Conservation (phyloP, 2,113 vertebrate species). For the Dendropsophus ebraccatus region DNA sequence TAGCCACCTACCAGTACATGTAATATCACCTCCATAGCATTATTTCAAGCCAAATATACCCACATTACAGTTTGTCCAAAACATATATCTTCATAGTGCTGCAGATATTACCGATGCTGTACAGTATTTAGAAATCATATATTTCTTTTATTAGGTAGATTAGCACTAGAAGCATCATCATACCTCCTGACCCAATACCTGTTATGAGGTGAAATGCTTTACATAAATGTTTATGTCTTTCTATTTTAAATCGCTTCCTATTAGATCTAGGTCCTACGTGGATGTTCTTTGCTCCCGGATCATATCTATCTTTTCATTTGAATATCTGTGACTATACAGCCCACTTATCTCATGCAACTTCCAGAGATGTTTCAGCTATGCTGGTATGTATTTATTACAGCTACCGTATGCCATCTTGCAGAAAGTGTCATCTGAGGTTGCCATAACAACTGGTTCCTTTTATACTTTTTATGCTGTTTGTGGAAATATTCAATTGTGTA, state of each 20-base stretch:
- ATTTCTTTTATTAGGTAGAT: too few relatives aligned
- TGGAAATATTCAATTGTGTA: slow-evolving; percentile 56
- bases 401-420: slow-evolving; percentile 56
- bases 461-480: slow-evolving; percentile 21
- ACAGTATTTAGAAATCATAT: too few relatives aligned
- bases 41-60: too few relatives aligned
- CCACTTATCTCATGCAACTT: slow-evolving; percentile 22
- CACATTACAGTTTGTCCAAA: too few relatives aligned
- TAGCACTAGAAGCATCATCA: too few relatives aligned
- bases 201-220: too few relatives aligned
- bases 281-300: neutral
- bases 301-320: neutral
- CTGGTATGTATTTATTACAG: slow-evolving; percentile 63
- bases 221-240: neutral
- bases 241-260: neutral
- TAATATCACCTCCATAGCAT: too few relatives aligned
- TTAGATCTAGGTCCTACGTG: neutral
- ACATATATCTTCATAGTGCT: too few relatives aligned
- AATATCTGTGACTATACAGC: neutral
- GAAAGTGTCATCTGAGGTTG: slow-evolving; percentile 62
- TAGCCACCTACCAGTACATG: too few relatives aligned
- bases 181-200: too few relatives aligned
- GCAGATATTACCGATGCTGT: too few relatives aligned
- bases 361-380: slow-evolving; percentile 62
- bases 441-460: slow-evolving; percentile 65